Evolutionary conservation across 2,113 vertebrate genomes (phyloP).

Genomic region (Edolisoma coerulescens): DNA sequence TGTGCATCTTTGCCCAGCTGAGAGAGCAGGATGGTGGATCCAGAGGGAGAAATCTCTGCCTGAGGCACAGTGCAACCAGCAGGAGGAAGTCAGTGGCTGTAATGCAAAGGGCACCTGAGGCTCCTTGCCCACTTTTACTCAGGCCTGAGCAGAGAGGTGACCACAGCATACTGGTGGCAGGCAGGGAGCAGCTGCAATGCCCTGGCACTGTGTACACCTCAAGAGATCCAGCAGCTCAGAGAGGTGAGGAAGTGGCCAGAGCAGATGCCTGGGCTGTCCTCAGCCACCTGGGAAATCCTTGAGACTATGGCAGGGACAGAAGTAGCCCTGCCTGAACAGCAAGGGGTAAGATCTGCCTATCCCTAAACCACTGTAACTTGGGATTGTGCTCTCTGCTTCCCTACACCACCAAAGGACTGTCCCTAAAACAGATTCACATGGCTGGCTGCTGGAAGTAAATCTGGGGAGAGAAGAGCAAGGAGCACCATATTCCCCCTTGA

Average conservation of each 20-base stretch:
- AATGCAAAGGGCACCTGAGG: background rate
- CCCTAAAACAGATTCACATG: background rate
- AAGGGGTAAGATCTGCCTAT: background rate
- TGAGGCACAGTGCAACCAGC: accelerated
- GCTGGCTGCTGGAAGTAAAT: background rate
- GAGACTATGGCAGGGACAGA: background rate
- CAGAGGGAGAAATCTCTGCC: background rate
- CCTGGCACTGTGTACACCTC: background rate
- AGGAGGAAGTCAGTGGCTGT: background rate
- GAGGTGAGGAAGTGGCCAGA: background rate
- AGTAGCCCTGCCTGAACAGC: background rate
- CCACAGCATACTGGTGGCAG: background rate
- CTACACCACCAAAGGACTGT: background rate
- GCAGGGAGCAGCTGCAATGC: accelerated
- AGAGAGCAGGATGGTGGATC: background rate
- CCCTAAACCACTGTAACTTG: background rate
- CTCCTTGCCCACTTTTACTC: background rate
- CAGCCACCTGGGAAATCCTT: background rate
- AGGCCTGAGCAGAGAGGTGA: background rate
- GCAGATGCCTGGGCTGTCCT: background rate
- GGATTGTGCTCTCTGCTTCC: background rate
- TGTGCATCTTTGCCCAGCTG: background rate
- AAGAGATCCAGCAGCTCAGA: background rate
- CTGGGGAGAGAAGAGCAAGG: background rate
- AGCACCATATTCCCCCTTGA: background rate